Conservation (phyloP, 1,140 invertebrate genomes). For the Dryas iulia region DNA sequence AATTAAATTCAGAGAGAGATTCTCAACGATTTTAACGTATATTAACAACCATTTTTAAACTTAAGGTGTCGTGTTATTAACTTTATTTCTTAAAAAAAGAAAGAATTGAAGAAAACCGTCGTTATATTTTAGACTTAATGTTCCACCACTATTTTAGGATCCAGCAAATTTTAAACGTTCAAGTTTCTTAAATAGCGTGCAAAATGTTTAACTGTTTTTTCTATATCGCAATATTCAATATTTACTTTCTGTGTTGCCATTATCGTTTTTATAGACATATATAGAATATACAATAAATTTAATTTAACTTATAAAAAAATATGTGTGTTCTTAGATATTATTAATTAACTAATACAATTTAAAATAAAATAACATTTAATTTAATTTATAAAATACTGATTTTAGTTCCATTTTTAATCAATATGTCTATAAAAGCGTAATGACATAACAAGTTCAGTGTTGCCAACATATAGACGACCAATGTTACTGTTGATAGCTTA, state of each 20-base stretch:
- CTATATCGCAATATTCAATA: constrained; percentile 1
- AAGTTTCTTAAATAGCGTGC: not conserved
- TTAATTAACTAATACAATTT: not conserved
- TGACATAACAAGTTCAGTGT: constrained; percentile 33
- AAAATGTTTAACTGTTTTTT: not conserved
- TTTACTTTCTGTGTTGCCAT: not conserved
- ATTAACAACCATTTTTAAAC: not conserved
- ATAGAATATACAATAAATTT: not conserved
- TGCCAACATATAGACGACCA: constrained; percentile 42
- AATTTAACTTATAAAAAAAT: not conserved
- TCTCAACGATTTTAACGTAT: not conserved
- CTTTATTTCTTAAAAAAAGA: not conserved
- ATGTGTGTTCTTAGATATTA: not conserved
- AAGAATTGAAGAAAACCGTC: not conserved
- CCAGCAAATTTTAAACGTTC: constrained; percentile 2
- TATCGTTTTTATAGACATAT: constrained; percentile 10
- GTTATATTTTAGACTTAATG: not conserved
- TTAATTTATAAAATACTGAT: not conserved
- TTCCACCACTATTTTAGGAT: constrained; percentile 2
- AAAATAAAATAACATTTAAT: not conserved
- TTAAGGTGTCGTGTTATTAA: not conserved
- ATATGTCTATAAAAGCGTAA: constrained; percentile 5
- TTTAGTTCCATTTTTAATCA: not conserved
- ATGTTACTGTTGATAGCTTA: constrained; percentile 37
- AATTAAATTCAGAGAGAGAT: not conserved